Base-by-base conservation (phyloP, 2,888 invertebrate species). In the Oxystoma pomonae region DNA sequence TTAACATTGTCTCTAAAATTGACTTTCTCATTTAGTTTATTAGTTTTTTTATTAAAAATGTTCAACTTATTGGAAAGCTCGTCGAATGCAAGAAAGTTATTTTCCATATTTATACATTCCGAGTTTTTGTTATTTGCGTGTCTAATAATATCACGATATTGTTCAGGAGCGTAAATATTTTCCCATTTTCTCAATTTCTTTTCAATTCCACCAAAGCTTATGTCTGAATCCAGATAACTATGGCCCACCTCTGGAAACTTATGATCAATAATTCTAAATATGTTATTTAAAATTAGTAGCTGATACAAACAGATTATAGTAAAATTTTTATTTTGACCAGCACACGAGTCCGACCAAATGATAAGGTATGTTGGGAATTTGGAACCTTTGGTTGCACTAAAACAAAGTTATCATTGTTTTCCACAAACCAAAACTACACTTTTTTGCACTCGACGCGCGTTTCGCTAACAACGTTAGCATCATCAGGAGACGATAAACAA, bases 181-280 rank as follows among this genome's bases (percentile, higher is more conserved):
- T 66, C 59, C 68, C 74, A 68, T 63, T 71, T 72, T 56, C 73
- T 65, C 20, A 76, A 59, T 50, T 70, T 67, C 63, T 75, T 76
- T 70, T 75, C 73, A 12, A 35, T 35, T 35, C 5, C 12, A 7
- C 35, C 35, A 35, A 35, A 35, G 55, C 76, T 72, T 63, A 74
- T 35, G 61, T 75, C 75, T 18, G 72, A 74, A 66, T 76, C 76
- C 52, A 76, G 64, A 68, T 73, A 76, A 58, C 53, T 20, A 57
- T 65, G 65, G 1, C 65, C 65, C 12, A 65, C 63, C 22, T 65
- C 63, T 3, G 65, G 63, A 63, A 63, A 65, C 20, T 60, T 65
- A 20, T 65, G 62, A 18, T 63, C 65, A 57, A 65, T 58, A 9
- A 55, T 18, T 20, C 53, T 49, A 16, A 62, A 52, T 20, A 50